A percentile compares a stretch with the other conserved stretches of the same genome.
Evolutionary conservation across 1,140 invertebrate species (phyloP).

Genomic region (Watersipora subatra): DNA sequence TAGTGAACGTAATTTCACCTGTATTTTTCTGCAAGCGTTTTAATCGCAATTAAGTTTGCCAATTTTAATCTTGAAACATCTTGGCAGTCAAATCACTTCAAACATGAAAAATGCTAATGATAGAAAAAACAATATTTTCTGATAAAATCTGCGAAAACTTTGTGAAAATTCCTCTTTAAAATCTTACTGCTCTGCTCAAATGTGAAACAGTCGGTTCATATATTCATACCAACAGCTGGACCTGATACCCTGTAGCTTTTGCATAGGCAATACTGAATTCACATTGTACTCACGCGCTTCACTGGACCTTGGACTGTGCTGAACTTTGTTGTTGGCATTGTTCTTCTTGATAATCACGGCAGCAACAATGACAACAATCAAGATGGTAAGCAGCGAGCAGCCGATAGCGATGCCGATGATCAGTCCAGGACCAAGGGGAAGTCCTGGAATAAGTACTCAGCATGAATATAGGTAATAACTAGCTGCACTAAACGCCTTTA

Average conservation of each 20-base stretch:
- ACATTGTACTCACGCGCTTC: neutral
- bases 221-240: neutral
- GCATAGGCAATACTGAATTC: neutral
- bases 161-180: neutral
- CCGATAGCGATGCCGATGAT: neutral
- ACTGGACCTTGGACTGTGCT: neutral
- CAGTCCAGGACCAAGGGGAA: neutral
- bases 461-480: neutral
- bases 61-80: too few relatives aligned
- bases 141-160: neutral
- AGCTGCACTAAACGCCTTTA: too few relatives aligned
- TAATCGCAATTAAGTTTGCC: too few relatives aligned
- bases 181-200: too few relatives aligned
- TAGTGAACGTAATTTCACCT: too few relatives aligned
- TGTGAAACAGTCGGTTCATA: neutral
- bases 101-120: neutral
- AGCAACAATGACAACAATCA: neutral
- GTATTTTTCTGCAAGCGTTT: too few relatives aligned
- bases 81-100: too few relatives aligned
- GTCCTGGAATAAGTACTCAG: neutral
- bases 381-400: neutral
- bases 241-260: neutral
- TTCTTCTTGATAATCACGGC: neutral
- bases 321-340: neutral
- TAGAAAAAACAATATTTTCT: neutral